phyloP scores from a whole-genome alignment of 2,797 vertebrate species.

The Rousettus madagascariensis region DNA sequence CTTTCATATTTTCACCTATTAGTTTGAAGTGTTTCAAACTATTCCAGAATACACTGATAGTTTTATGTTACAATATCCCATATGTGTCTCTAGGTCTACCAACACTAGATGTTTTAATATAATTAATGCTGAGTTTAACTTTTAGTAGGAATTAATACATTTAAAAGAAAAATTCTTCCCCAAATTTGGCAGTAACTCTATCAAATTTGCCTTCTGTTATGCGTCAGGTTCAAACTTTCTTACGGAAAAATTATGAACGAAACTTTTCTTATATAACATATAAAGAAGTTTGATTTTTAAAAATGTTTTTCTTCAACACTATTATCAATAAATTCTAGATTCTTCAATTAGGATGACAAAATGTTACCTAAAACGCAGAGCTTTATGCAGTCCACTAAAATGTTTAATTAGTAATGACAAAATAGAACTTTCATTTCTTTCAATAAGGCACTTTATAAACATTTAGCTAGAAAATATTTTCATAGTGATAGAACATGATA shows the following conservation, averaged over 20 bases:
- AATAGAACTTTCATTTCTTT: conserved; percentile 39
- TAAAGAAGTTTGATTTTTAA: background rate
- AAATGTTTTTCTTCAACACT: conserved; percentile 37
- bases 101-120: conserved; percentile 18
- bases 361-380: background rate
- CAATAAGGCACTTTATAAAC: background rate
- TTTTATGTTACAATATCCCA: background rate
- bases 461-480: conserved; percentile 62
- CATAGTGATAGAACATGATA: conserved; percentile 66
- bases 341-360: conserved; percentile 13
- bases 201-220: background rate
- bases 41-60: conserved; percentile 4
- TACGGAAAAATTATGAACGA: conserved; percentile 17
- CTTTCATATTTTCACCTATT: conserved; percentile 33
- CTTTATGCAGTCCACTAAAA: background rate
- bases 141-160: conserved; percentile 26
- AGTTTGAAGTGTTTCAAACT: conserved; percentile 48
- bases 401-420: conserved; percentile 29
- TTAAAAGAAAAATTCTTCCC: conserved; percentile 15
- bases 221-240: conserved; percentile 28
- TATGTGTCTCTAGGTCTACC: background rate
- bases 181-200: conserved; percentile 17
- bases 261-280: background rate
- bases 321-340: conserved; percentile 31
- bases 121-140: conserved; percentile 22